Percentiles rank a stretch among this genome's conserved stretches.
Conservation (phyloP, 2,113 vertebrate species). For the Oreochromis spilurus region DNA sequence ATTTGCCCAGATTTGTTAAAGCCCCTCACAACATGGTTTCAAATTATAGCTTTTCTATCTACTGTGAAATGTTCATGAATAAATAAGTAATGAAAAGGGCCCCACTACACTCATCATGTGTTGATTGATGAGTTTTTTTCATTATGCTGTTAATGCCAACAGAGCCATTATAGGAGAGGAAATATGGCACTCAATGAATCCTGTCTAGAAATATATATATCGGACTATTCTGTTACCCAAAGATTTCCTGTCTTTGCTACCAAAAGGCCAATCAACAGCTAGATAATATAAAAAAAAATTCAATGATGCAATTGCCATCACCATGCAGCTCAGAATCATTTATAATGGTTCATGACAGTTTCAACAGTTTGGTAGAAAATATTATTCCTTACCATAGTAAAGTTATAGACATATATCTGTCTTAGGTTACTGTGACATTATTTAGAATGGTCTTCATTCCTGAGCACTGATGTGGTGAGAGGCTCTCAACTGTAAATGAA, state of each 20-base stretch:
- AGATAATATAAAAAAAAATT: not conserved
- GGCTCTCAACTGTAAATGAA: not conserved
- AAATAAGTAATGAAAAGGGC: not conserved
- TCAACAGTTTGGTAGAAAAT: fast-evolving
- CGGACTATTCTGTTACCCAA: not conserved
- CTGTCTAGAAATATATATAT: not conserved
- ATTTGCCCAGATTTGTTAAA: not conserved
- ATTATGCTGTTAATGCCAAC: not conserved
- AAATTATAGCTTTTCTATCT: not conserved
- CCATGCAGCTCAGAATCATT: not conserved
- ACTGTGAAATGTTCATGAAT: not conserved
- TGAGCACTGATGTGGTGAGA: not conserved
- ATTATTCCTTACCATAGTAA: not conserved
- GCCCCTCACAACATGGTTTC: not conserved
- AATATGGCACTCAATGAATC: not conserved
- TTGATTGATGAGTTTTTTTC: not conserved
- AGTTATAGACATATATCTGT: not conserved
- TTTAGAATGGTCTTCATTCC: not conserved
- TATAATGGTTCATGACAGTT: not conserved
- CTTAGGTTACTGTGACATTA: not conserved
- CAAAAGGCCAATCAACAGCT: not conserved
- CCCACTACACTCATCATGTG: not conserved
- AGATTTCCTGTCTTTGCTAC: not conserved
- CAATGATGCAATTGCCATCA: not conserved
- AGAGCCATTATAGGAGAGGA: not conserved